Base-by-base conservation (phyloP, 1,140 invertebrate species). In the Solenopsis fugax region DNA sequence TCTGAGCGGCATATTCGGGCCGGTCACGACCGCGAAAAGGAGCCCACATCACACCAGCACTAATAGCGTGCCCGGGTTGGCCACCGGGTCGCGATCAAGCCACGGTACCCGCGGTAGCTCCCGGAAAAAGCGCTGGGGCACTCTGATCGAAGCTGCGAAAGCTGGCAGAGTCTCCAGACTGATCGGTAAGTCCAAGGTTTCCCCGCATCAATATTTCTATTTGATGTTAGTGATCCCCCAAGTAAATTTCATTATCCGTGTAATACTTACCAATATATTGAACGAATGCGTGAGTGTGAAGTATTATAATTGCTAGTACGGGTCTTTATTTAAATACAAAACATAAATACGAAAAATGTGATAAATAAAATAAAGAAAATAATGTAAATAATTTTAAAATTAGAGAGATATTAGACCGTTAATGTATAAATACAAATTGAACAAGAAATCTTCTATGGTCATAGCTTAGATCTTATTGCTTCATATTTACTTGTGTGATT, bases 61-160 rank as follows among this genome's bases (percentile, higher is more conserved):
- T 94, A 94, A 94, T 65, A 95, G 95, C 71, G 93, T 95, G n/a
- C 95, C 93, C 1, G 95, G 94, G 50, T 87, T 92, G 34, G 93
- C 88, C 4, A 93, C 88, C 37, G 95, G 93, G 6, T 91, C 94
- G 48, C 95, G 94, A 89, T 94, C 92, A 77, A 60, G 45, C 77
- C 93, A 52, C 62, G 92, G 82, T 64, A 60, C 76, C 48, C 91
- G 93, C 71, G 82, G 77, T 16, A 93, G 93, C 56, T 94, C 94
- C 0, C 91, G 93, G 64, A 96, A 96, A 88, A 94, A 95, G 78
- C 93, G 95, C 4, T 96, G 96, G 96, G 97, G 97, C 60, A 98
- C 97, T 29, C 95, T 98, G 37, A 98, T 98, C 89, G 97, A 98
- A 93, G 98, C 98, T 54, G 97, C 98, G n/a, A 97, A 97, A 92